A percentile compares a stretch with the other conserved stretches of the same genome.
phyloP scores from a whole-genome alignment of 2,888 invertebrate species.

The Lasioglossum pauxillum region DNA sequence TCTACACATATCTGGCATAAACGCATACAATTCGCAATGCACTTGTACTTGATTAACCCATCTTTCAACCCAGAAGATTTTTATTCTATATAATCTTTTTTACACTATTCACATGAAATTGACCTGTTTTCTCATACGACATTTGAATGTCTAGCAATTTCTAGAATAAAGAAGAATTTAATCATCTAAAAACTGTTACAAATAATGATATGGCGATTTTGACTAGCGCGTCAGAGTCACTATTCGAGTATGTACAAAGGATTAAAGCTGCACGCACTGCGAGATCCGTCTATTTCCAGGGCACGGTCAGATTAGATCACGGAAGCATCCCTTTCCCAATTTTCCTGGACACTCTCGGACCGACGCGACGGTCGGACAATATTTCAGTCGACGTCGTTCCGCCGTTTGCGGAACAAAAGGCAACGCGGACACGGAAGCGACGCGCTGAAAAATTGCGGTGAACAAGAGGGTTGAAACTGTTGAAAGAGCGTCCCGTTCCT shows the following conservation, averaged over 20 bases:
- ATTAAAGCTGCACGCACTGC: too few relatives aligned
- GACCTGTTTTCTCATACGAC: too few relatives aligned
- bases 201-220: too few relatives aligned
- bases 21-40: not conserved
- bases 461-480: constrained; percentile 29
- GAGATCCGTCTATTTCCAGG: not conserved
- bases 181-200: too few relatives aligned
- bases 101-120: too few relatives aligned
- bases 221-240: too few relatives aligned
- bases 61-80: too few relatives aligned
- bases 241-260: too few relatives aligned
- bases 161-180: too few relatives aligned
- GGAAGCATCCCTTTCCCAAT: constrained; percentile 4
- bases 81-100: too few relatives aligned
- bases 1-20: not conserved
- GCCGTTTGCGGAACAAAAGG: constrained; percentile 33
- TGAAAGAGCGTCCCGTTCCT: constrained; percentile 39
- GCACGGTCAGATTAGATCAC: not conserved
- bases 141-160: too few relatives aligned
- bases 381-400: constrained; percentile 49
- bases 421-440: constrained; percentile 46
- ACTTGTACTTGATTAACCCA: not conserved
- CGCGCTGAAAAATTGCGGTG: constrained; percentile 69
- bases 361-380: constrained; percentile 6
- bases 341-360: not conserved